phyloP scores from a whole-genome alignment of 2,113 vertebrate species.

The Athene noctua region DNA sequence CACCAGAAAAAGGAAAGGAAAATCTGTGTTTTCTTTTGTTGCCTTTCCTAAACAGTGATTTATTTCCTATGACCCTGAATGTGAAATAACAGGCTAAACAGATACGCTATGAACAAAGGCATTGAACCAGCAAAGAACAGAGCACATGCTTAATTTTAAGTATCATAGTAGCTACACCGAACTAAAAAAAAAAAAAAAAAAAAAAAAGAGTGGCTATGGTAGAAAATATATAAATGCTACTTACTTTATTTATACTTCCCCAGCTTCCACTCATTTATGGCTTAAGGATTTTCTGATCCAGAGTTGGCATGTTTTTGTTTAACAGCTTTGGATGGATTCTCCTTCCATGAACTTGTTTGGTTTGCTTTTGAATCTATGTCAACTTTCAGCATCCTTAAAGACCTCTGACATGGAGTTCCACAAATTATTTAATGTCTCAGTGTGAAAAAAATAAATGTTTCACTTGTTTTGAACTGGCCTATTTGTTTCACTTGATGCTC shows the following conservation, averaged over 20 bases:
- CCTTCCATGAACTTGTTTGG: neutral
- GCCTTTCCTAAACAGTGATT: neutral
- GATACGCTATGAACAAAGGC: neutral
- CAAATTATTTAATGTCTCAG: neutral
- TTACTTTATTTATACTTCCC: neutral
- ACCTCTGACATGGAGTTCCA: neutral
- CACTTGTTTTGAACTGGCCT: neutral
- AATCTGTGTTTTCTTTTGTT: neutral
- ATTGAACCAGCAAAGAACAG: neutral
- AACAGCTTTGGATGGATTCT: neutral
- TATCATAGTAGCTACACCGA: neutral
- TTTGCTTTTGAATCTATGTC: neutral
- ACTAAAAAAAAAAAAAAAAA: fast-evolving
- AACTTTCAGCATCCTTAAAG: neutral
- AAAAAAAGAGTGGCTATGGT: neutral
- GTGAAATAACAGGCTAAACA: neutral
- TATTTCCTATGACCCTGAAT: neutral
- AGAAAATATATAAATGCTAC: neutral
- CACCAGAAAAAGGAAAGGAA: neutral
- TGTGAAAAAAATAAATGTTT: neutral
- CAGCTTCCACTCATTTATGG: neutral
- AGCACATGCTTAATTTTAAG: neutral
- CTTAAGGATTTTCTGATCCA: neutral
- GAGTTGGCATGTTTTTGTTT: neutral
- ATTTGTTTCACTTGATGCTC: neutral